A percentile compares a stretch with the other conserved stretches of the same genome.
Evolutionary conservation across 2,888 invertebrate species (phyloP).

Genomic region (Epirrita christyi): DNA sequence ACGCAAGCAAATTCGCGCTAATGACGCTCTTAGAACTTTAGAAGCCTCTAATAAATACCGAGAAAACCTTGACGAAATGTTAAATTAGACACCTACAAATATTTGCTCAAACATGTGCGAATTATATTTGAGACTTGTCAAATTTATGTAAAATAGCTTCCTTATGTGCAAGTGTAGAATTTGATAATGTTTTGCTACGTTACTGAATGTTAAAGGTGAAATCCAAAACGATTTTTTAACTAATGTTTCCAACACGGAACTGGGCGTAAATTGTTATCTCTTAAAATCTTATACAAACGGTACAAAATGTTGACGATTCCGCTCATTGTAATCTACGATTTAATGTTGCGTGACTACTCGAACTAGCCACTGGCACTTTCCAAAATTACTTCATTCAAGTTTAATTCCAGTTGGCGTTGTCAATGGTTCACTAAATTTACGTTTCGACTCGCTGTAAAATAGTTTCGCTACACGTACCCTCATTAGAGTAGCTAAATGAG

Average conservation of each 20-base stretch:
- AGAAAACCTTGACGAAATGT: conserved; percentile 55
- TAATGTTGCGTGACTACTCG: conserved; percentile 62
- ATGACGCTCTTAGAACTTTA: conserved; percentile 50
- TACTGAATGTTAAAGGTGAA: conserved; percentile 11
- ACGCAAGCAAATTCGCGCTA: conserved; percentile 62
- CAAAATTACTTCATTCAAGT: conserved; percentile 55
- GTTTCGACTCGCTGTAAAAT: conserved; percentile 6
- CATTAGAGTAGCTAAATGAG: not conserved
- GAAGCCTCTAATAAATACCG: conserved; percentile 43
- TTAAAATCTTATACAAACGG: not conserved
- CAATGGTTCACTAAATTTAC: conserved; percentile 19
- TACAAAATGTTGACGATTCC: conserved; percentile 39
- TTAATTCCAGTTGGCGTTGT: conserved; percentile 8
- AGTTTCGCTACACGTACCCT: not conserved
- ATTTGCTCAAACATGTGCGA: conserved; percentile 32
- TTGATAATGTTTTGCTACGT: conserved; percentile 5
- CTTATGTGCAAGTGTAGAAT: conserved; percentile 23
- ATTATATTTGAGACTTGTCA: conserved; percentile 15
- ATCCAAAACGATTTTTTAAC: not conserved
- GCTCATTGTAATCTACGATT: conserved; percentile 55
- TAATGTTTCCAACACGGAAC: not conserved
- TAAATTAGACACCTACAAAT: conserved; percentile 42
- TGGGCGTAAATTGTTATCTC: not conserved
- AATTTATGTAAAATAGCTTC: conserved; percentile 25
- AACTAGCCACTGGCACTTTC: conserved; percentile 60